These are phyloP conservation scores for Mesocricetus auratus DNA, from an alignment of 2,113 vertebrate genomes.

Conservation along the genomic window DNA sequence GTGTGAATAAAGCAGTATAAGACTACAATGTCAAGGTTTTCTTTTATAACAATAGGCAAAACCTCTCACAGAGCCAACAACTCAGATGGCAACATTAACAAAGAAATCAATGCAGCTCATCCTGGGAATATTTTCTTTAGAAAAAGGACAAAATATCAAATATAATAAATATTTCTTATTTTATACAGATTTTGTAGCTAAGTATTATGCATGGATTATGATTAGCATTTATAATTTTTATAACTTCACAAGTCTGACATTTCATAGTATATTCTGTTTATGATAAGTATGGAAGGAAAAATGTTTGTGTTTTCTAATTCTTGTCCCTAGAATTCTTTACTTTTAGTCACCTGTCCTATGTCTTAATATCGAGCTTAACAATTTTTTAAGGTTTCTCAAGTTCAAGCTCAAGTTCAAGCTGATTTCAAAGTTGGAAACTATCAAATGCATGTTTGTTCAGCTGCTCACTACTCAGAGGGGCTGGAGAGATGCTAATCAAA, in stretches of 20 bases:
- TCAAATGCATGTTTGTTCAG: neutral
- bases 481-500: neutral
- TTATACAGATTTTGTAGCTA: neutral
- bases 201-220: neutral
- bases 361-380: neutral
- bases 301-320: neutral
- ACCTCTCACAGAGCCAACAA: neutral
- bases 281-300: neutral
- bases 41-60: conserved; percentile 11
- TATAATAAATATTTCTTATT: conserved; percentile 5
- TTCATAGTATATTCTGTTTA: conserved; percentile 1
- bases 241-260: neutral
- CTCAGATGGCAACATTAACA: neutral
- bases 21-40: neutral
- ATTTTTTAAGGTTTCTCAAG: neutral
- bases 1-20: neutral
- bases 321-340: neutral
- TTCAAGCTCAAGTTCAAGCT: no score
- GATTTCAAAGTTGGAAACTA: neutral
- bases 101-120: neutral
- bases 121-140: neutral
- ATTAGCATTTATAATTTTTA: conserved; percentile 37
- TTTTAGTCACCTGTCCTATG: neutral
- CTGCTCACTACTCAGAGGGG: neutral
- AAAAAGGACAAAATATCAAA: conserved; percentile 24